Evolutionary conservation across 2,113 vertebrate species (phyloP).

Genomic region (Helogale parvula): DNA sequence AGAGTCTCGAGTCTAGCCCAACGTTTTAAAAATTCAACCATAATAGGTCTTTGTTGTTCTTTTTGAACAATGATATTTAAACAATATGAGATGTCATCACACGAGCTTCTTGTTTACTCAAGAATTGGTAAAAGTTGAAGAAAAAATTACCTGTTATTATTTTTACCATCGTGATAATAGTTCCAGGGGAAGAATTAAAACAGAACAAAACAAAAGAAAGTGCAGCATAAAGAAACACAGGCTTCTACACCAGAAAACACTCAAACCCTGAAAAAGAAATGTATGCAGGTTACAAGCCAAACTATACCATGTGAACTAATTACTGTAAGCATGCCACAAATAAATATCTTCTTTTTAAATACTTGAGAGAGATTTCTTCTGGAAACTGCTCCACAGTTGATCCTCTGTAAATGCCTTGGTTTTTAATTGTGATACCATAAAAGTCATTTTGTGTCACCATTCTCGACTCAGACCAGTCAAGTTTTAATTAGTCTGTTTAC

Average conservation of each 20-base stretch:
- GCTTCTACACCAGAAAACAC: neutral
- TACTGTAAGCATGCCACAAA: neutral
- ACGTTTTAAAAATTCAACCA: neutral
- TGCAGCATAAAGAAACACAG: neutral
- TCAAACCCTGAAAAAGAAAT: neutral
- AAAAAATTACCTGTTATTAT: neutral
- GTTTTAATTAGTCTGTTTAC: conserved; percentile 39
- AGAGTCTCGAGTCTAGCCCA: neutral
- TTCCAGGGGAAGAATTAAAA: neutral
- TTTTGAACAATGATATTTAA: neutral
- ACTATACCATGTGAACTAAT: neutral
- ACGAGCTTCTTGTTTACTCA: neutral
- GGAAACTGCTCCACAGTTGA: conserved; percentile 32
- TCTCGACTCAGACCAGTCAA: neutral
- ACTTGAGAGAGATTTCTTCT: conserved; percentile 12
- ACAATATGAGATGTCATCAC: neutral
- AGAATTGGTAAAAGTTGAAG: neutral
- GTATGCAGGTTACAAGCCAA: neutral
- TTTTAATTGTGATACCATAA: conserved; percentile 14
- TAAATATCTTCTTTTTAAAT: neutral
- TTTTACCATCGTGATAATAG: neutral
- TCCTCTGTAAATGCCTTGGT: neutral
- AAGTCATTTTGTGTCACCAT: conserved; percentile 46
- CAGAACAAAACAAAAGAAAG: neutral
- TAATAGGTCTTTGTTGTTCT: neutral